Evolutionary conservation across 2,797 vertebrate species (phyloP).

Genomic region (Chrysolophus pictus): DNA sequence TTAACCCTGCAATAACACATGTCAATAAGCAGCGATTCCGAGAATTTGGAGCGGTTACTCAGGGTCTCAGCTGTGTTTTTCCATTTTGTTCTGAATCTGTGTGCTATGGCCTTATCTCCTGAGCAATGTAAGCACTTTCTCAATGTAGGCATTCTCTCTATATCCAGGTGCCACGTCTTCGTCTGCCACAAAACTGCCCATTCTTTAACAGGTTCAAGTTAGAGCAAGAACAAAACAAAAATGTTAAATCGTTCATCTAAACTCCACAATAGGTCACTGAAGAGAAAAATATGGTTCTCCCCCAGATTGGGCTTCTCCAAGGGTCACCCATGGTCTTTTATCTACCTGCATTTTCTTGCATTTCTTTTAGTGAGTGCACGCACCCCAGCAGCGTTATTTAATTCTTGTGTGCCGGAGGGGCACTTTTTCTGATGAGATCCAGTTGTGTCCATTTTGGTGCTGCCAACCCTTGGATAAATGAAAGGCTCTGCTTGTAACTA

Average conservation of each 20-base stretch:
- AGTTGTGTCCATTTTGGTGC: conserved; percentile 72
- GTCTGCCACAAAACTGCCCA: background rate
- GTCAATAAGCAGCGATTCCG: conserved; percentile 19
- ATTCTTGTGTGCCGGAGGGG: conserved; percentile 40
- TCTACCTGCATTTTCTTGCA: background rate
- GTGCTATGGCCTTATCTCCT: background rate
- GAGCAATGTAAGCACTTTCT: background rate
- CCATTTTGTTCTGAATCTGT: background rate
- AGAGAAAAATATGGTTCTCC: background rate
- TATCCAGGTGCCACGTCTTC: background rate
- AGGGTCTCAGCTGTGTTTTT: conserved; percentile 9
- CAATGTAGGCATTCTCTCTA: background rate
- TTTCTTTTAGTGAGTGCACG: background rate
- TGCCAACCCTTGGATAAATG: conserved; percentile 75
- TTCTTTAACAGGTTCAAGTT: background rate
- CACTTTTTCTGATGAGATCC: conserved; percentile 76
- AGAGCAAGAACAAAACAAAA: background rate
- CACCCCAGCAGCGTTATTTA: background rate
- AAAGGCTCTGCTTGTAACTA: conserved; percentile 80
- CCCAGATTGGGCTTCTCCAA: conserved; percentile 16
- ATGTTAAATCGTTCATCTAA: background rate
- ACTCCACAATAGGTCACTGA: background rate
- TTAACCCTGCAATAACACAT: conserved; percentile 53
- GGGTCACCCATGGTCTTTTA: conserved; percentile 34
- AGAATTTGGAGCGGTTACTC: background rate